A percentile compares a stretch with the other conserved stretches of the same genome.
Evolutionary conservation across 2,113 vertebrate species (phyloP).

Genomic region (Periophthalmodon schlosseri): DNA sequence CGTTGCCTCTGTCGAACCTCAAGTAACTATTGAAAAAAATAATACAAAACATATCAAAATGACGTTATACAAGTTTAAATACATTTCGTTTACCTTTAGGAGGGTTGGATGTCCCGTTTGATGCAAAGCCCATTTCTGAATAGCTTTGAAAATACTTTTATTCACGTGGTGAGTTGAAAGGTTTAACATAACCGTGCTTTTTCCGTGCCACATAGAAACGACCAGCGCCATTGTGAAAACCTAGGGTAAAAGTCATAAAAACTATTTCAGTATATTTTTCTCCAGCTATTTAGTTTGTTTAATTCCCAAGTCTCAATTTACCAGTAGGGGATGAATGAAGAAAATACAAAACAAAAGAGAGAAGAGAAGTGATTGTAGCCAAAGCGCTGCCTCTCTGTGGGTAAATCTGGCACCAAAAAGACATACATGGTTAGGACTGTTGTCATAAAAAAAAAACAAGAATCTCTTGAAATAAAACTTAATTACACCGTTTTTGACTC

Average conservation of each 20-base stretch:
- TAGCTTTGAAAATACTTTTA: not conserved
- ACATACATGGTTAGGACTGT: not conserved
- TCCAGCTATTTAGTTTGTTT: not conserved
- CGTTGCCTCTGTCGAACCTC: slow-evolving; percentile 71
- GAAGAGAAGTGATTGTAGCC: slow-evolving; percentile 77
- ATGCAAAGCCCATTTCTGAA: not conserved
- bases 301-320: slow-evolving; percentile 48
- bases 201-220: slow-evolving; percentile 66
- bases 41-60: not conserved
- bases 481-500: not conserved
- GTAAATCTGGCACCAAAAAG: slow-evolving; percentile 69
- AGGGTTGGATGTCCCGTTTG: slow-evolving; percentile 14
- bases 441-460: not conserved
- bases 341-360: slow-evolving; percentile 77
- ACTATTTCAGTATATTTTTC: not conserved
- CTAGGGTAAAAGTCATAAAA: slow-evolving; percentile 53
- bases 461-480: not conserved
- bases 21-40: slow-evolving; percentile 65
- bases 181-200: slow-evolving; percentile 48
- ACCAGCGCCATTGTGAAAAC: slow-evolving; percentile 65
- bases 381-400: slow-evolving; percentile 63
- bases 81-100: slow-evolving; percentile 65
- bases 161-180: not conserved
- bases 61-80: not conserved
- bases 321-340: slow-evolving; percentile 79